phyloP scores from a whole-genome alignment of 2,113 vertebrate genomes.

The Microcebus jonahi region DNA sequence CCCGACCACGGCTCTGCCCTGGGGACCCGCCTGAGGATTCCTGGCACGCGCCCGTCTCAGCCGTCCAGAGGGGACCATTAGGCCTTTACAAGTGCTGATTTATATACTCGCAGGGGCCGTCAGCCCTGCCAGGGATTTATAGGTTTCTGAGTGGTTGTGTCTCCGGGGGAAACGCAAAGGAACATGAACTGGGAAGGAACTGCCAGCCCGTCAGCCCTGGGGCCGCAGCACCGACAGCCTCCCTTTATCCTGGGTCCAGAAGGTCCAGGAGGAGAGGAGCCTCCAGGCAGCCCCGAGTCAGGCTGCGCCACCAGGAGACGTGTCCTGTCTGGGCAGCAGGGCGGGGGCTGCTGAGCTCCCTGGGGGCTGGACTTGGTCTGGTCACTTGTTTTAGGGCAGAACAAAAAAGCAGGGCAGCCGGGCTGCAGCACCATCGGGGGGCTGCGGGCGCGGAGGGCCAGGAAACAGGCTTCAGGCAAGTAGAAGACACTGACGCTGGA shows the following conservation, averaged over 20 bases:
- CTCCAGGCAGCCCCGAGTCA: rapidly evolving
- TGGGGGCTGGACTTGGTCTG: not conserved
- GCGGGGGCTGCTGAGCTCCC: not conserved
- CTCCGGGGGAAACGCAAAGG: slow-evolving; percentile 44
- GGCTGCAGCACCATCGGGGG: not conserved
- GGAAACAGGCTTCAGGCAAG: not conserved
- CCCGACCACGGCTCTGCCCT: not conserved
- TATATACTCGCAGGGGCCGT: not conserved
- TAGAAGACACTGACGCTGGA: not conserved
- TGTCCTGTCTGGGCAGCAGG: not conserved
- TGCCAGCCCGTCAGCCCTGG: not conserved
- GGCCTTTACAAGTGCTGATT: slow-evolving; percentile 20
- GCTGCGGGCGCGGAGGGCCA: rapidly evolving
- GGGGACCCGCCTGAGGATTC: not conserved
- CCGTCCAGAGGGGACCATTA: not conserved
- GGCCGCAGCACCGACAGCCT: not conserved
- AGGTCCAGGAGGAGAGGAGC: not conserved
- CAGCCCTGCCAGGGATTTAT: slow-evolving; percentile 56
- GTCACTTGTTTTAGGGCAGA: not conserved
- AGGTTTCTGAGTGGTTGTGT: slow-evolving; percentile 58
- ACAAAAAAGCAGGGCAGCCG: not conserved
- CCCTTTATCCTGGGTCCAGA: not conserved
- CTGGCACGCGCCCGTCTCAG: not conserved
- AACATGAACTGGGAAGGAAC: not conserved
- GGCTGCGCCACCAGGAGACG: not conserved